Evolutionary conservation across 1,140 invertebrate species (phyloP).

Genomic region (Planococcus citri): DNA sequence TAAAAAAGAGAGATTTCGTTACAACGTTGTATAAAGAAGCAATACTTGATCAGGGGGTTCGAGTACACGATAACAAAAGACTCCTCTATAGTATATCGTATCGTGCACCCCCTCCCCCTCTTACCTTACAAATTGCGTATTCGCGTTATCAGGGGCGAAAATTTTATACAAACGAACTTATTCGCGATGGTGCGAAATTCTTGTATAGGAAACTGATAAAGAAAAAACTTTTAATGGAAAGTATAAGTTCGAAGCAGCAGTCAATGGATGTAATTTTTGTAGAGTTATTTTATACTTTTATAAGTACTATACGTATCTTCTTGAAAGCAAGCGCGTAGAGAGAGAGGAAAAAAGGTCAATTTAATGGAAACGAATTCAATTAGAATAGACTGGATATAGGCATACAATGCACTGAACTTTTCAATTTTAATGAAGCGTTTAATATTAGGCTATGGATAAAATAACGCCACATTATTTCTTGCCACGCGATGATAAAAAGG

Average conservation of each 20-base stretch:
- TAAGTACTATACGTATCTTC: no score
- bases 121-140: not conserved
- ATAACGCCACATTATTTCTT: not conserved
- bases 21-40: not conserved
- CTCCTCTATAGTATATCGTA: not conserved
- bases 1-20: not conserved
- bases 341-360: no score
- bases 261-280: not conserved
- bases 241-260: not conserved
- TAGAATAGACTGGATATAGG: not conserved
- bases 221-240: not conserved
- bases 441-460: not conserved
- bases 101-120: no score
- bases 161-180: not conserved
- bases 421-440: slow-evolving; percentile 4
- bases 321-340: no score
- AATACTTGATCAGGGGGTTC: not conserved
- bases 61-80: not conserved
- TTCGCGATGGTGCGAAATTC: not conserved
- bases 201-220: not conserved
- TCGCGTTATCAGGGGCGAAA: not conserved
- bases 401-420: not conserved
- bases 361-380: not conserved
- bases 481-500: not conserved
- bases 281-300: no score